Percentiles rank a stretch among this genome's conserved stretches.
Conservation (phyloP, 2,888 invertebrate species). For the Spisula solida region DNA sequence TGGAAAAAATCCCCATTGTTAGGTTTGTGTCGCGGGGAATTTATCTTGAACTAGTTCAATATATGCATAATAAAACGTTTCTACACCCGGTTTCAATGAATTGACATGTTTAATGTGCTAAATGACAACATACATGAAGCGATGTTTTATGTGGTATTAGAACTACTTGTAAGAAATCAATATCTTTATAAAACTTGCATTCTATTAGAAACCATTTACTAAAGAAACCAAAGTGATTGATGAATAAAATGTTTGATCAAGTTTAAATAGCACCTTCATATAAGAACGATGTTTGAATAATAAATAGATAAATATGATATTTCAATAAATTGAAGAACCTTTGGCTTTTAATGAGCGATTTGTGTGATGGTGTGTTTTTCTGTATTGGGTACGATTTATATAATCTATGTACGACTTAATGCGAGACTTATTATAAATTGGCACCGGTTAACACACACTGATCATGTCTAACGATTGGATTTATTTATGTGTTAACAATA, state of each 20-base stretch:
- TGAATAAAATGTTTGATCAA: neutral
- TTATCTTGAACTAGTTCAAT: too few relatives aligned
- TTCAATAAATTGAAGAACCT: constrained; percentile 5
- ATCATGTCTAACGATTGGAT: constrained; percentile 2
- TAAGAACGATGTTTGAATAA: neutral
- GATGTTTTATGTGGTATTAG: neutral
- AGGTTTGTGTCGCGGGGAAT: too few relatives aligned
- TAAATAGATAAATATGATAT: neutral
- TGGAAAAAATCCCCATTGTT: too few relatives aligned
- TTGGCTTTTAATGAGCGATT: neutral
- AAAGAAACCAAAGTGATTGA: neutral
- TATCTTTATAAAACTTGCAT: neutral
- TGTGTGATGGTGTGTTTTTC: neutral
- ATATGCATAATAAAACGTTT: too few relatives aligned
- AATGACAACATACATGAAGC: too few relatives aligned
- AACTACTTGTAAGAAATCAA: neutral
- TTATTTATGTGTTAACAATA: neutral
- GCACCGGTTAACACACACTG: neutral
- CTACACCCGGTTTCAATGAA: too few relatives aligned
- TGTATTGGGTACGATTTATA: neutral
- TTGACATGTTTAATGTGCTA: too few relatives aligned
- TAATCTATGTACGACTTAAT: neutral
- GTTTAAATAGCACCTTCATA: neutral
- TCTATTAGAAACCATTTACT: neutral
- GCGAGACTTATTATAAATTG: neutral